These are phyloP conservation scores for Drosophila flavopinicola DNA, from an alignment of 2,888 invertebrate species.

Conservation along the genomic window DNA sequence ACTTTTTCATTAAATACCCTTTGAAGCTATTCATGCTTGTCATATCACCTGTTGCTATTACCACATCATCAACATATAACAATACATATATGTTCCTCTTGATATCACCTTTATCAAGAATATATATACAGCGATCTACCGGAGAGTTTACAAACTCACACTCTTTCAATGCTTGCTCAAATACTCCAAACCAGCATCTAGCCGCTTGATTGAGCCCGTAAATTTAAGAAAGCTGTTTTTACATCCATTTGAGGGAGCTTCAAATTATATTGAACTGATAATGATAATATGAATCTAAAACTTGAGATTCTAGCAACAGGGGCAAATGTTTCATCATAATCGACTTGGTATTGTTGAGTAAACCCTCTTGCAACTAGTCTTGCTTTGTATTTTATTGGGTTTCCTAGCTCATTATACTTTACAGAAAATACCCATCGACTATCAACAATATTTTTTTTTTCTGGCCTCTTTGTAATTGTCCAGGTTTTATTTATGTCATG, in stretches of 20 bases:
- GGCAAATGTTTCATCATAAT: constrained; percentile 46
- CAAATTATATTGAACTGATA: too few species aligned
- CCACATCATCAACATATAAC: constrained; percentile 51
- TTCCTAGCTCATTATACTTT: too few species aligned
- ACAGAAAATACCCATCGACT: too few species aligned
- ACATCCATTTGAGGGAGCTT: constrained; percentile 19
- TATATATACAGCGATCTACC: constrained; percentile 28
- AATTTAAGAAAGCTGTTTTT: constrained; percentile 2
- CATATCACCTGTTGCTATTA: constrained; percentile 31
- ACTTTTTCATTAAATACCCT: constrained; percentile 34
- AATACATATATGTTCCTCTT: constrained; percentile 45
- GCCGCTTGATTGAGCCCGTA: constrained; percentile 9
- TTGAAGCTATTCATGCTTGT: constrained; percentile 23
- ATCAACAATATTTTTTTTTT: too few species aligned
- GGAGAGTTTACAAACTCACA: constrained; percentile 36
- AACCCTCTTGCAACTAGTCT: too few species aligned
- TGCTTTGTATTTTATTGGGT: too few species aligned
- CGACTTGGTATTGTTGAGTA: too few species aligned
- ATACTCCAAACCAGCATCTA: background rate
- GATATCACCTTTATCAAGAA: constrained; percentile 43
- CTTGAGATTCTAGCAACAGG: too few species aligned
- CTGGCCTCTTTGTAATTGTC: constrained; percentile 2
- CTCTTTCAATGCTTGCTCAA: background rate
- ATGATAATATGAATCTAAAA: too few species aligned
- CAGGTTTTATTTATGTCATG: constrained; percentile 8